Evolutionary conservation across 2,888 invertebrate species (phyloP), one percentile per base, ranked within the genome.

Genomic region (Stenoptilia bipunctidactyla): DNA sequence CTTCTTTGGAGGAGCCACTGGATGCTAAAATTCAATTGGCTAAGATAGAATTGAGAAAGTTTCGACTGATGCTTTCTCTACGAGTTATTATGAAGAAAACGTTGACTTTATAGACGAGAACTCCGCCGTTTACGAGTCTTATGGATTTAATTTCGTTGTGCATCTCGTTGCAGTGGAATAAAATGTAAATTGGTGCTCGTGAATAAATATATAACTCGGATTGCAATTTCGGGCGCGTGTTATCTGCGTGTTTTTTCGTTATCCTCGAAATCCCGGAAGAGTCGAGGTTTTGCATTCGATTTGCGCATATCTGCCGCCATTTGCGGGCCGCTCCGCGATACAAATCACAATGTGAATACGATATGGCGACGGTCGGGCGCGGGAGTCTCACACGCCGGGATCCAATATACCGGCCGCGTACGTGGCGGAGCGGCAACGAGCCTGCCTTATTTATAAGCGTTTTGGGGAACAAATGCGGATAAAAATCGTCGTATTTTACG

Each of bases 321-420:
- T 66, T 34, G 33, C 14, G 38, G 43, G 38, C 43, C 46, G 45
- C 45, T 45, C 38, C 39, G 51, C 54, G 57, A 65, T 56, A 66
- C 72, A 71, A 74, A 75, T 73, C 70, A 70, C 64, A 62, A 68
- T 72, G 69, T 69, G 71, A 75, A 71, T 67, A 66, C 70, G 65
- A 72, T 73, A 72, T 71, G 64, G 62, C 58, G 47, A 49, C 30
- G 12, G 30, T 30, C n/a, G 30, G 6, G 30, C 5, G 9, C 9
- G 5, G 25, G 5, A 25, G 25, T 6, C 5, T 9, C 9, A 25
- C 25, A 9, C 5, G 9, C 25, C 9, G 2, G 30, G 30, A 30
- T 30, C 30, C 30, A 30, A 10, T 30, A 30, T 8, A 30, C 30
- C 9, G n/a, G 9, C 5, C n/a, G 30, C n/a, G 30, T n/a, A 30